phyloP scores from a whole-genome alignment of 2,113 vertebrate genomes.

The Gallinago undulata region DNA sequence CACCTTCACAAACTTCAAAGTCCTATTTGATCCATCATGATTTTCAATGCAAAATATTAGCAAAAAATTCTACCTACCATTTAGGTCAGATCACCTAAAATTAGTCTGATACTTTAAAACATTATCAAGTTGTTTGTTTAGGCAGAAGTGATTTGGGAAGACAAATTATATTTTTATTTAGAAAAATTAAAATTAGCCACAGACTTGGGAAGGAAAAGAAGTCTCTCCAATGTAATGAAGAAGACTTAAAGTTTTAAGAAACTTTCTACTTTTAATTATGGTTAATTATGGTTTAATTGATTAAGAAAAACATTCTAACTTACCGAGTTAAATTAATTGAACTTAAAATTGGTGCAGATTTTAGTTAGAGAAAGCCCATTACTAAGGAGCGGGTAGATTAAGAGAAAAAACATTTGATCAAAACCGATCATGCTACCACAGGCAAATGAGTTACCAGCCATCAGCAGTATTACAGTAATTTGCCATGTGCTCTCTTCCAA shows the following conservation, averaged over 20 bases:
- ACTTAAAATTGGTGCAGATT: neutral
- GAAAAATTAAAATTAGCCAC: neutral
- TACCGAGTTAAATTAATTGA: neutral
- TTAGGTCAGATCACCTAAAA: neutral
- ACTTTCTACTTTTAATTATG: neutral
- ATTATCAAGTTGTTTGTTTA: neutral
- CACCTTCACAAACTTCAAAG: neutral
- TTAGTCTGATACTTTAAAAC: neutral
- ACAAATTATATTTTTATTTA: neutral
- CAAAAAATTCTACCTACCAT: neutral
- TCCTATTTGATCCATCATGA: neutral
- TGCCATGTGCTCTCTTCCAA: constrained; percentile 42
- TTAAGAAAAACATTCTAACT: neutral
- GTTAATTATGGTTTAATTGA: neutral
- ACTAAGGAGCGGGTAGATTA: neutral
- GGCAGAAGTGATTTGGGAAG: neutral
- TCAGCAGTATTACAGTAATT: neutral
- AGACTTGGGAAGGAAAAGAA: neutral
- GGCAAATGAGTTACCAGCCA: constrained; percentile 26
- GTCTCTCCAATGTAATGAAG: neutral
- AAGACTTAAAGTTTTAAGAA: neutral
- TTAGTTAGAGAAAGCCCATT: neutral
- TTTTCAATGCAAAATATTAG: neutral
- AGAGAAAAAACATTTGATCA: constrained; percentile 31
- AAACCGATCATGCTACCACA: constrained; percentile 27